Base-by-base conservation (phyloP, 2,797 vertebrate genomes). In the Eospalax fontanierii region DNA sequence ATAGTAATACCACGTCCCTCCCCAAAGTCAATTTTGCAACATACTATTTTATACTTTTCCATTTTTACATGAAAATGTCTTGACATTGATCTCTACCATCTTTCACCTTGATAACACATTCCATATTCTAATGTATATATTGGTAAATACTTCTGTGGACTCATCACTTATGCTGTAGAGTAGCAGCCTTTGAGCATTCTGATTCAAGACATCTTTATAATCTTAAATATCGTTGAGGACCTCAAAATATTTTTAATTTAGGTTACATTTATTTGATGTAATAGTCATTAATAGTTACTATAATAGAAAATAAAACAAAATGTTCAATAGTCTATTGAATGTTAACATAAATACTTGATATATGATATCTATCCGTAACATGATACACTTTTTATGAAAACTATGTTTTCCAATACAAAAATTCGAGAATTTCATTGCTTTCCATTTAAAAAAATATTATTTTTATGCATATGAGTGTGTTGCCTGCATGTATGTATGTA, bases 311-410 rank as follows among this genome's bases (percentile, higher is more conserved):
- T 81, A 91, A 89, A 79, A 24, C 28, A 70, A 30, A 75, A 30
- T 50, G 81, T 81, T 90, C 63, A 68, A 30, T 82, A 94, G 8
- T 85, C 50, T 54, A 54, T 54, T 54, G 50, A 54, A 54, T 54
- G 50, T 54, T 54, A 54, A 50, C 6, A n/a, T n/a, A 50, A 50
- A 50, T 50, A 50, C 46, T 50, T 50, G 46, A 50, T 50, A 50
- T 50, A 50, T 50, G 46, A n/a, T 50, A 50, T 50, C 11, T 50
- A 50, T 50, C n/a, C n/a, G n/a, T n/a, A n/a, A n/a, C n/a, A 73
- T 87, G 65, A 80, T 35, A 61, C 3, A 26, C n/a, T 54, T 88
- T 95, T 54, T 89, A 63, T 89, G 28, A 86, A 92, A 95, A 63
- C 14, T 87, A 0, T 75, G 43, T 79, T 95, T 94, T 74, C 15